Evolutionary conservation across 2,888 invertebrate genomes (phyloP).

Genomic region (Monopis laevigella): DNA sequence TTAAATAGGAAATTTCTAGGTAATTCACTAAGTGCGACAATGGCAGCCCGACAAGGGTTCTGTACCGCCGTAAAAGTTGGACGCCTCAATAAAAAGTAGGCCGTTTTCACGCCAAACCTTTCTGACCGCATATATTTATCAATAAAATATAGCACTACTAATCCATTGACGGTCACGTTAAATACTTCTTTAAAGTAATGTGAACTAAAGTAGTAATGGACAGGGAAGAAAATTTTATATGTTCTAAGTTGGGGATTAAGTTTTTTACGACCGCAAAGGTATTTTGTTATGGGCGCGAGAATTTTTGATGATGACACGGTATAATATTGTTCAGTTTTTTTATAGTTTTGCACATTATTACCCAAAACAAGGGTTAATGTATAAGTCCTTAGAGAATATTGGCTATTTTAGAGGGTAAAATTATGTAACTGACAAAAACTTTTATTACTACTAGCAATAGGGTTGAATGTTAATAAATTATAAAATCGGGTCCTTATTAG

Average conservation of each 20-base stretch:
- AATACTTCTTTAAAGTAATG: background rate
- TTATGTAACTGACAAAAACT: too few relatives aligned
- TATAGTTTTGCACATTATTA: constrained; percentile 5
- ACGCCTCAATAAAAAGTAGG: background rate
- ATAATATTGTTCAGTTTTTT: constrained; percentile 1
- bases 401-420: too few relatives aligned
- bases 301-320: constrained; percentile 1
- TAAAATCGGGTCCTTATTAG: too few relatives aligned
- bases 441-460: too few relatives aligned
- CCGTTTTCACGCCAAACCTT: background rate
- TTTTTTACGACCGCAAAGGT: constrained; percentile 6
- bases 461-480: too few relatives aligned
- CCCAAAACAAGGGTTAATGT: background rate
- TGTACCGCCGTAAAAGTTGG: constrained; percentile 4
- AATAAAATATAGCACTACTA: background rate
- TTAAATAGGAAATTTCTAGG: constrained; percentile 1
- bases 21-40: constrained; percentile 8
- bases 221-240: background rate
- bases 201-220: background rate
- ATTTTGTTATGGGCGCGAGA: constrained; percentile 8
- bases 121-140: background rate
- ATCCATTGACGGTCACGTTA: background rate
- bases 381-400: too few relatives aligned
- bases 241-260: background rate
- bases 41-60: background rate